Evolutionary conservation across 2,113 vertebrate species (phyloP).

Genomic region (Sceloporus undulatus): DNA sequence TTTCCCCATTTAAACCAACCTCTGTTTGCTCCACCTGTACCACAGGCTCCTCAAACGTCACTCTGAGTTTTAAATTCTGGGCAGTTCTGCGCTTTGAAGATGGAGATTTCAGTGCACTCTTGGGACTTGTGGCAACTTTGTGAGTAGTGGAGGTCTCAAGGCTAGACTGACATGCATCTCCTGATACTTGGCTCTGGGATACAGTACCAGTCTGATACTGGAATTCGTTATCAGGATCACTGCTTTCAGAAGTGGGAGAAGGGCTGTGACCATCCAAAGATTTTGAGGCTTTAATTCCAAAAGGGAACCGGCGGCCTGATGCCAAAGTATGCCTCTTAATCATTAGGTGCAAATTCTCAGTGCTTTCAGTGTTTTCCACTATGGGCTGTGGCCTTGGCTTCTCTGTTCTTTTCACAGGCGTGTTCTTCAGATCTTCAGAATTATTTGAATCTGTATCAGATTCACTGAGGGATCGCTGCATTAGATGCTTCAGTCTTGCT

Average conservation of each 20-base stretch:
- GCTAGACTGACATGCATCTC: slow-evolving; percentile 67
- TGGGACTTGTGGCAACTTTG: slow-evolving; percentile 92
- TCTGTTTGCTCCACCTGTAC: slow-evolving; percentile 87
- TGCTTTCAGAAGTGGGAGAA: slow-evolving; percentile 89
- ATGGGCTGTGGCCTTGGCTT: slow-evolving; percentile 90
- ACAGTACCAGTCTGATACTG: slow-evolving; percentile 59
- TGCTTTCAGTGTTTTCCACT: slow-evolving; percentile 82
- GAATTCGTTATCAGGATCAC: slow-evolving; percentile 83
- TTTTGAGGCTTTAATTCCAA: slow-evolving; percentile 85
- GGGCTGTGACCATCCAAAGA: slow-evolving; percentile 88
- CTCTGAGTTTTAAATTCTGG: slow-evolving; percentile 94
- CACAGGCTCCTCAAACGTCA: slow-evolving; percentile 96
- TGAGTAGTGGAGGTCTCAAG: slow-evolving; percentile 75
- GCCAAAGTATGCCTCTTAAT: slow-evolving; percentile 85
- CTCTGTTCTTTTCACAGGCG: slow-evolving; percentile 78
- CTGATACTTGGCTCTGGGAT: slow-evolving; percentile 68
- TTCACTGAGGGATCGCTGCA: slow-evolving; percentile 93
- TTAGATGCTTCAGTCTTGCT: slow-evolving; percentile 90
- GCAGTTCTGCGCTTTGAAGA: slow-evolving; percentile 94
- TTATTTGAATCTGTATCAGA: slow-evolving; percentile 91
- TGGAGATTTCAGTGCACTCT: slow-evolving; percentile 97
- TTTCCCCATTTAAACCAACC: slow-evolving; percentile 80
- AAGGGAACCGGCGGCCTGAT: slow-evolving; percentile 86
- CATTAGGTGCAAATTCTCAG: slow-evolving; percentile 83
- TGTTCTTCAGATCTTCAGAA: slow-evolving; percentile 87